phyloP scores from a whole-genome alignment of 2,888 invertebrate species.

The Disparrhopalites patrizii region DNA sequence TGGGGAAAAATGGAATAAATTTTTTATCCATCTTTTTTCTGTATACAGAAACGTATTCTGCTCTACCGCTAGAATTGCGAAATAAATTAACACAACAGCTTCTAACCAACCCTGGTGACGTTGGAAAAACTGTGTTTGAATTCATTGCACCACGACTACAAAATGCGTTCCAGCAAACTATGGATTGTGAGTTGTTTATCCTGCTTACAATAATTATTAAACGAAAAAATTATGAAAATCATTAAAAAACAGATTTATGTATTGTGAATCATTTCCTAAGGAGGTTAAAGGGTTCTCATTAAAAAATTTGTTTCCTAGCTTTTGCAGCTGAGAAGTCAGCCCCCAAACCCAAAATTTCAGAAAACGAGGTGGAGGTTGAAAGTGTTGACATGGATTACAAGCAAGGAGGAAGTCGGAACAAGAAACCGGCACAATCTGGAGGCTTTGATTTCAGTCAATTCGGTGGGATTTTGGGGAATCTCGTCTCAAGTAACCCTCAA shows the following conservation, averaged over 20 bases:
- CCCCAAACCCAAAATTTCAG: slow-evolving; percentile 15
- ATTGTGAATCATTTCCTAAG: background rate
- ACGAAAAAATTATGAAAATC: background rate
- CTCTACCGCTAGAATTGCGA: slow-evolving; percentile 43
- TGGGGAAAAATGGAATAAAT: too few relatives aligned
- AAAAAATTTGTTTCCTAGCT: background rate
- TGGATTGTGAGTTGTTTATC: slow-evolving; percentile 8
- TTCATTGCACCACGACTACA: slow-evolving; percentile 44
- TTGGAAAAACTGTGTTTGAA: slow-evolving; percentile 39
- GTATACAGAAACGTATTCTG: slow-evolving; percentile 43
- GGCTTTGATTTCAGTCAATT: slow-evolving; percentile 41
- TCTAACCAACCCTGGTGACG: slow-evolving; percentile 40
- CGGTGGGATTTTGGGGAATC: slow-evolving; percentile 38
- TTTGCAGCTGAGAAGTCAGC: background rate
- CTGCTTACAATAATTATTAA: background rate
- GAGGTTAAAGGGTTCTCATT: too few relatives aligned
- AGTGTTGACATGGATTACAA: slow-evolving; percentile 38
- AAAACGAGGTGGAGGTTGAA: slow-evolving; percentile 37
- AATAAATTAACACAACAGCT: slow-evolving; percentile 43
- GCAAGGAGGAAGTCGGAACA: slow-evolving; percentile 30
- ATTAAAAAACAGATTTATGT: background rate
- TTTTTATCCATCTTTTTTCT: too few relatives aligned
- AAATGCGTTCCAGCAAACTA: too few relatives aligned
- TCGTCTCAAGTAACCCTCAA: slow-evolving; percentile 43
- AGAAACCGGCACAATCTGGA: slow-evolving; percentile 19